Evolutionary conservation across 1,140 invertebrate species (phyloP).

Genomic region (Drosophila virilis): DNA sequence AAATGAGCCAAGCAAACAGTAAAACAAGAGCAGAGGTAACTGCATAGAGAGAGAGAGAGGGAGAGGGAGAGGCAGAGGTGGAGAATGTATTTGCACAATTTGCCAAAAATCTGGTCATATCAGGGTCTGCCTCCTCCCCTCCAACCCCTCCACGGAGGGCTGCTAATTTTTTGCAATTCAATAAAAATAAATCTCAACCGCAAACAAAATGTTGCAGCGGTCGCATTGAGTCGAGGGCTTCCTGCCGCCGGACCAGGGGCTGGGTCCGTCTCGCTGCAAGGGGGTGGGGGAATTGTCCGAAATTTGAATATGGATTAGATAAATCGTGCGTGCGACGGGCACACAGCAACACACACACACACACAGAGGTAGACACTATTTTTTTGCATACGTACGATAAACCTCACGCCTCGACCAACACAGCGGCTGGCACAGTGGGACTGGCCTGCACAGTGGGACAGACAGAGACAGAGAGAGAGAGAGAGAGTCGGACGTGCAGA

Average conservation of each 20-base stretch:
- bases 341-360: conserved; percentile 12
- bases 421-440: neutral
- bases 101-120: conserved; percentile 15
- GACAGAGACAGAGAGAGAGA: too few relatives aligned
- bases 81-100: conserved; percentile 38
- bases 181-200: conserved; percentile 78
- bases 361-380: too few relatives aligned
- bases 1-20: conserved; percentile 24
- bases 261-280: too few relatives aligned
- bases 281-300: conserved; percentile 39
- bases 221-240: conserved; percentile 20
- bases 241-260: neutral
- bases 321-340: conserved; percentile 69
- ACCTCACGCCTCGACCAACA: conserved; percentile 49
- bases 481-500: neutral
- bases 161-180: conserved; percentile 67
- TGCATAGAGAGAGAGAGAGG: neutral
- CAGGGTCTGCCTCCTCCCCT: neutral
- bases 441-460: too few relatives aligned
- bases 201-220: conserved; percentile 66
- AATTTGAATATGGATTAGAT: conserved; percentile 81
- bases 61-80: neutral
- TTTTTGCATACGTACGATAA: conserved; percentile 54
- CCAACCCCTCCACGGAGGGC: neutral
- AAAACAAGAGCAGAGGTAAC: neutral